Conservation (phyloP, 1,140 invertebrate species). For the Drosophila kikkawai region DNA sequence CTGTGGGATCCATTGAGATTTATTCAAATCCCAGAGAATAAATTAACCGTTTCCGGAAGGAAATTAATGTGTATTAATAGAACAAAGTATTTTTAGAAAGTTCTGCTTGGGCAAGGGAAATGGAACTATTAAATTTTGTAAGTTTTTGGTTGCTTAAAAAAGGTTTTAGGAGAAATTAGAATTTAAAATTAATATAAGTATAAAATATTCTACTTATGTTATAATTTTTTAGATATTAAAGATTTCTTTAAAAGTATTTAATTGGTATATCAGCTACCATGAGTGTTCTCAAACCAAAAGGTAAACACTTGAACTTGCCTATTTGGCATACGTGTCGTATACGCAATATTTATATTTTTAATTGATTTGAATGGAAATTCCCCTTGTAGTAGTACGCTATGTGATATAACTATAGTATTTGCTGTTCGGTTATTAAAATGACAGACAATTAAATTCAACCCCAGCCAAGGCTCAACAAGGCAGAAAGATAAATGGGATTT, state of each 20-base stretch:
- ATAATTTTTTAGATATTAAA: not conserved
- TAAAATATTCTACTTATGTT: not conserved
- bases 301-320: not conserved
- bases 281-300: not conserved
- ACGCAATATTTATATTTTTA: constrained; percentile 16
- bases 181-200: not conserved
- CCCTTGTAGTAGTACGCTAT: not conserved
- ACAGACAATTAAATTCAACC: constrained; percentile 7
- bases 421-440: constrained; percentile 15
- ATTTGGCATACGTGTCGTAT: constrained; percentile 20
- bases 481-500: constrained; percentile 7
- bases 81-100: not conserved
- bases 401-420: constrained; percentile 30
- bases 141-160: not conserved
- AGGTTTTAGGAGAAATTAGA: not conserved
- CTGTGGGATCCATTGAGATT: constrained; percentile 26
- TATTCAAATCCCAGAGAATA: constrained; percentile 37
- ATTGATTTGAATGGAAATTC: constrained; percentile 20
- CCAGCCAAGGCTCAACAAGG: not conserved
- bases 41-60: constrained; percentile 32
- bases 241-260: no score
- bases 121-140: not conserved
- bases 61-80: constrained; percentile 22
- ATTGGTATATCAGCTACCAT: not conserved
- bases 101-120: not conserved